Evolutionary conservation across 2,797 vertebrate genomes (phyloP).

Genomic region (Halcyon leucocephala): DNA sequence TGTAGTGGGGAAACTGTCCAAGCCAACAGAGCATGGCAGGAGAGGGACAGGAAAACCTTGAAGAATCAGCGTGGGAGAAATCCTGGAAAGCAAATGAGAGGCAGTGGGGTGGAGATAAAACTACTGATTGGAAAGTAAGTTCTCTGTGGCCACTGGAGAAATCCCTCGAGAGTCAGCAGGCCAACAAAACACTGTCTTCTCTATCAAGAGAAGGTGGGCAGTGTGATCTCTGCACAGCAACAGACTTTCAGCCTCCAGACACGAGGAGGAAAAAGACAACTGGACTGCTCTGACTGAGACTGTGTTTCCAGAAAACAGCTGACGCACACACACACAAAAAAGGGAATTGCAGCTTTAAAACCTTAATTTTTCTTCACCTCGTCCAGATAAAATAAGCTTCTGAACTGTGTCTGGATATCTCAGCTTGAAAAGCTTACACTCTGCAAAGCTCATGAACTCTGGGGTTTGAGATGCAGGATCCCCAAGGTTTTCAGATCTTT

Average conservation of each 20-base stretch:
- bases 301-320: neutral
- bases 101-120: neutral
- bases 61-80: neutral
- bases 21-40: neutral
- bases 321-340: neutral
- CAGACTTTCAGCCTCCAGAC: neutral
- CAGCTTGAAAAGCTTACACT: neutral
- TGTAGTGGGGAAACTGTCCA: neutral
- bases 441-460: neutral
- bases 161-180: neutral
- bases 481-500: neutral
- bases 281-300: neutral
- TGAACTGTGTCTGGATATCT: neutral
- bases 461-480: neutral
- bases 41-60: neutral
- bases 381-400: neutral
- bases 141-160: conserved; percentile 3
- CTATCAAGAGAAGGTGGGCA: neutral
- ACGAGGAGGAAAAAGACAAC: neutral
- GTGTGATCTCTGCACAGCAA: neutral
- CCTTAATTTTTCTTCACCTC: neutral
- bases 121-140: neutral
- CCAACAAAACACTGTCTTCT: neutral
- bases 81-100: neutral
- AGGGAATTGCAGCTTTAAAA: neutral